Evolutionary conservation across 2,113 vertebrate genomes (phyloP), one percentile per base, ranked within the genome.

Genomic region (Bufo bufo): DNA sequence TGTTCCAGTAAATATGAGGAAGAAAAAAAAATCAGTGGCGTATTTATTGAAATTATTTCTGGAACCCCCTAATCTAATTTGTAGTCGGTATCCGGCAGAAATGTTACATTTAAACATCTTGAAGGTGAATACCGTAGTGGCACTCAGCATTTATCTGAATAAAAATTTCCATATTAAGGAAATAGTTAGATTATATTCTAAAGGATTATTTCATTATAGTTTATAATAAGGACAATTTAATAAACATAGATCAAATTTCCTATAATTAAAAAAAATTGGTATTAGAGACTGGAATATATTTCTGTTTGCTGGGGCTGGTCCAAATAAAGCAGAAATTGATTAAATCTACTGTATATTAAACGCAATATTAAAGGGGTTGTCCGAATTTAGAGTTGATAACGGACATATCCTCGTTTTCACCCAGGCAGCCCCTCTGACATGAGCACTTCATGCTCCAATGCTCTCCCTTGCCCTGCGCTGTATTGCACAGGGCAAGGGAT

Each of bases 1-100:
- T 78, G 63, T 74, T 66, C 81, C 83, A 78, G 10, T 66, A 84
- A 47, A 77, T 52, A 82, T 13, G 66, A 20, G 17, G 23, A 23
- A 10, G 3, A 72, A 81, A 72, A 81, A 63, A 52, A 50, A 75
- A 63, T 75, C 54, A 54, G 54, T 16, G 43, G 49, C 8, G 69
- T 84, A 80, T 89, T 83, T 84, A 78, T 89, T 78, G 56, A 58
- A 84, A 78, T 88, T 83, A 88, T 88, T 50, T 59, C 72, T 10
- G 65, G 45, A 77, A 88, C 20, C 80, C 86, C 69, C 47, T 61
- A 88, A 83, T 84, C 56, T 83, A 88, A 88, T 88, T 88, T 88
- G 56, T 81, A 83, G 61, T 88, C 58, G 52, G 58, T 84, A 83
- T 88, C 80, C 59, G 43, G n/a, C 17, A 47, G 23, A 66, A 23